Evolutionary conservation across 2,113 vertebrate genomes (phyloP).

Genomic region (Indri indri): DNA sequence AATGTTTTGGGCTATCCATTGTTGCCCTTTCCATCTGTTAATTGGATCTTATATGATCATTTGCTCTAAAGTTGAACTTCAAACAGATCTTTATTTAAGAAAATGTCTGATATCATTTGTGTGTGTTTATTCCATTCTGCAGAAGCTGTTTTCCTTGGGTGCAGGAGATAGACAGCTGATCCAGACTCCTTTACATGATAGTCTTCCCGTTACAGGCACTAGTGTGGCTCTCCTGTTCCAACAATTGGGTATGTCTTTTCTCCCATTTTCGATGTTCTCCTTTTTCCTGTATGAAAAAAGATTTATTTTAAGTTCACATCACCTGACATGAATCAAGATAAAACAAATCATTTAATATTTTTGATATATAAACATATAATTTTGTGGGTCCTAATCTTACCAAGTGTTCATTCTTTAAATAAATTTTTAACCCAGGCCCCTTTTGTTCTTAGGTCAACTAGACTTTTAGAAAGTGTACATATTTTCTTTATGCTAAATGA

Average conservation of each 20-base stretch:
- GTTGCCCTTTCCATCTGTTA: neutral
- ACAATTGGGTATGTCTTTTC: constrained; percentile 92
- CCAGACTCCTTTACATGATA: constrained; percentile 95
- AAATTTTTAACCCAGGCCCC: neutral
- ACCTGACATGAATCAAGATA: constrained; percentile 48
- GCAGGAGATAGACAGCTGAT: constrained; percentile 97
- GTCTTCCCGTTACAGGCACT: constrained; percentile 94
- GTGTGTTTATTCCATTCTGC: constrained; percentile 69
- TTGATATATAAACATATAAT: neutral
- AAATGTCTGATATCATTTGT: constrained; percentile 14
- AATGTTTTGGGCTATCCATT: constrained; percentile 10
- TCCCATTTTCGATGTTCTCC: neutral
- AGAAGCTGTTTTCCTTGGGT: constrained; percentile 98
- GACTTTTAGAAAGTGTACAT: neutral
- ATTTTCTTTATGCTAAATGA: neutral
- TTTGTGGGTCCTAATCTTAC: constrained; percentile 30
- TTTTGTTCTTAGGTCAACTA: neutral
- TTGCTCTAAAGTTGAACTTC: constrained; percentile 35
- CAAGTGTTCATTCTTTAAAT: neutral
- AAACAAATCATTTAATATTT: neutral
- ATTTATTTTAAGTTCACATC: constrained; percentile 28
- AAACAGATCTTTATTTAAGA: neutral
- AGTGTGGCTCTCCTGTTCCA: constrained; percentile 97
- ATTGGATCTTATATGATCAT: neutral
- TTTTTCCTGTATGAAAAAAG: neutral